A percentile compares a stretch with the other conserved stretches of the same genome.
phyloP scores from a whole-genome alignment of 2,888 invertebrate species.

The Trichogramma evanescens region DNA sequence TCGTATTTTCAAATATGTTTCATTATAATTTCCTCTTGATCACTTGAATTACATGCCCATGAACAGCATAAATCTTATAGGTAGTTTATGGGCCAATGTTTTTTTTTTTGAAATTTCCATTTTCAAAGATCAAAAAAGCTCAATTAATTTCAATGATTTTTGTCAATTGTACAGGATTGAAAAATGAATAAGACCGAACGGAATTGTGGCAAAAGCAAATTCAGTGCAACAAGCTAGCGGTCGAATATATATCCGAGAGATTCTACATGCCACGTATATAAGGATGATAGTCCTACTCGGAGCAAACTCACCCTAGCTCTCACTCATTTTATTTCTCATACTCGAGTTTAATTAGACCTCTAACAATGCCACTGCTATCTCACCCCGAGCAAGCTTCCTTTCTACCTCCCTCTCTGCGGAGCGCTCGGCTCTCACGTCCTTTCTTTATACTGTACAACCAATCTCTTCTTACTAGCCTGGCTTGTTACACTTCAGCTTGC shows the following conservation, averaged over 20 bases:
- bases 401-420: constrained; percentile 10
- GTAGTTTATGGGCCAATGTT: background rate
- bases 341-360: constrained; percentile 43
- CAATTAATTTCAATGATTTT: too few relatives aligned
- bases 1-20: too few relatives aligned
- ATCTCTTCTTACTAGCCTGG: constrained; percentile 1
- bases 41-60: background rate
- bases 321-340: constrained; percentile 42
- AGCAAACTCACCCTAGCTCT: constrained; percentile 10
- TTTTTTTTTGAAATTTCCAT: too few relatives aligned
- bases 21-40: too few relatives aligned
- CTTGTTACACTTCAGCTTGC: background rate
- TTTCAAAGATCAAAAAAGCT: too few relatives aligned
- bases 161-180: background rate
- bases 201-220: background rate
- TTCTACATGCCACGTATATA: background rate
- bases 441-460: constrained; percentile 2
- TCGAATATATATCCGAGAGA: background rate
- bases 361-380: constrained; percentile 40
- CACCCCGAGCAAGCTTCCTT: constrained; percentile 15
- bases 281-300: background rate
- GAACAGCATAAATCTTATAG: background rate
- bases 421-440: constrained; percentile 13
- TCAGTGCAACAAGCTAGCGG: background rate
- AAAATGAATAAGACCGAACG: background rate